A percentile compares a stretch with the other conserved stretches of the same genome.
These are phyloP conservation scores for Coreoperca whiteheadi DNA, from an alignment of 2,113 vertebrate species.

Conservation along the genomic window DNA sequence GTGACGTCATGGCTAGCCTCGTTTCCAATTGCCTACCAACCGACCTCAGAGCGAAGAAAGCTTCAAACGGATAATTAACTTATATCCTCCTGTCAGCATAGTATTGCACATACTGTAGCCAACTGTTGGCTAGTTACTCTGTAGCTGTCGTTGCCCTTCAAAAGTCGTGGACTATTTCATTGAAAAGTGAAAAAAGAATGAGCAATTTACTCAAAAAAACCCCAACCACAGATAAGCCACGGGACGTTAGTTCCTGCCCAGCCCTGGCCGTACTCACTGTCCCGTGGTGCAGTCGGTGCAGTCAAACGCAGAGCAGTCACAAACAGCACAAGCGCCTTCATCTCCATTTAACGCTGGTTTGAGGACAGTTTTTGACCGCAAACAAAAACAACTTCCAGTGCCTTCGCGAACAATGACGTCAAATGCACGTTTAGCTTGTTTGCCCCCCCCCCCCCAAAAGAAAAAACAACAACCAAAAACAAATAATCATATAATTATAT, in stretches of 20 bases:
- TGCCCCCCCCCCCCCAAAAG: no score
- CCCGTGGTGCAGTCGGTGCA: neutral
- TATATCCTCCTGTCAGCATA: neutral
- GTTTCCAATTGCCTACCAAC: neutral
- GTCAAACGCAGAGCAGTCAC: conserved; percentile 6
- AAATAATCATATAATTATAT: neutral
- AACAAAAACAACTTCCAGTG: conserved; percentile 32
- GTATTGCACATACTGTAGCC: neutral
- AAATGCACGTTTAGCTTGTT: neutral
- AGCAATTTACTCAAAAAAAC: neutral
- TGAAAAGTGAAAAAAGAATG: neutral
- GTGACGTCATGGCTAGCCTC: neutral
- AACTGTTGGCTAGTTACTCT: neutral
- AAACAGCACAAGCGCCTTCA: neutral
- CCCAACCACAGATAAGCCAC: no score
- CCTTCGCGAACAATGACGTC: conserved; percentile 23
- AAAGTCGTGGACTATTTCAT: neutral
- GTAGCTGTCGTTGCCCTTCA: neutral
- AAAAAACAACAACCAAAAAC: no score
- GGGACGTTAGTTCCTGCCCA: neutral
- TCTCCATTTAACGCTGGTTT: conserved; percentile 34
- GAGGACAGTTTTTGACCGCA: neutral
- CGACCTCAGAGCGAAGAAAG: neutral
- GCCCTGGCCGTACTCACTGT: conserved; percentile 16
- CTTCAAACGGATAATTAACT: no score